phyloP scores from a whole-genome alignment of 1,140 invertebrate species.

The Akabosia matsudoensis region DNA sequence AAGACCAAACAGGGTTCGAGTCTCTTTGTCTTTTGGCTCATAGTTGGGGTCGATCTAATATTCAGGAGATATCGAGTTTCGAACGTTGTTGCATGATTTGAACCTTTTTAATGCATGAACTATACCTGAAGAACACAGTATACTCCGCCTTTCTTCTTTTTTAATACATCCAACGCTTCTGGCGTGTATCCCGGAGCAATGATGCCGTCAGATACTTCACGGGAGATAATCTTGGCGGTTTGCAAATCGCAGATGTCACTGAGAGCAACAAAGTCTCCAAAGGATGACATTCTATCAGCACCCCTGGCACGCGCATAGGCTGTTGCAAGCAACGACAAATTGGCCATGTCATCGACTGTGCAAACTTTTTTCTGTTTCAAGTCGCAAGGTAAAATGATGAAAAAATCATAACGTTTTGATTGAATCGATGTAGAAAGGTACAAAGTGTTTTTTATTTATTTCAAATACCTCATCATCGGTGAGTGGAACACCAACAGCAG shows the following conservation, averaged over 20 bases:
- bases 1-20: conserved; percentile 84
- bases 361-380: conserved; percentile 83
- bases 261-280: conserved; percentile 94
- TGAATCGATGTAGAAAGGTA: neutral
- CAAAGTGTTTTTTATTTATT: too few relatives aligned
- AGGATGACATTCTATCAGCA: conserved; percentile 98
- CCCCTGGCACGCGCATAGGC: conserved; percentile 95
- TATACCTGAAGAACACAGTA: conserved; percentile 83
- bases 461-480: conserved; percentile 59
- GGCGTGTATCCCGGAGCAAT: conserved; percentile 86
- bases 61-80: neutral
- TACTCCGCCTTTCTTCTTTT: conserved; percentile 90
- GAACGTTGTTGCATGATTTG: neutral
- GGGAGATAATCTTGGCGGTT: conserved; percentile 72
- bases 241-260: conserved; percentile 85
- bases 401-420: too few relatives aligned
- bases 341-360: conserved; percentile 83
- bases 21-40: conserved; percentile 74
- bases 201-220: conserved; percentile 88
- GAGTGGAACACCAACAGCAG: conserved; percentile 81
- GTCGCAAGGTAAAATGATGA: neutral
- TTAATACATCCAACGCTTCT: conserved; percentile 81
- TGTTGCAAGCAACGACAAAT: conserved; percentile 79
- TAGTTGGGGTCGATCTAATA: conserved; percentile 86
- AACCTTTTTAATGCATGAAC: too few relatives aligned